Evolutionary conservation across 2,888 invertebrate species (phyloP), one percentile per base, ranked within the genome.

Genomic region (Xestobium rufovillosum): DNA sequence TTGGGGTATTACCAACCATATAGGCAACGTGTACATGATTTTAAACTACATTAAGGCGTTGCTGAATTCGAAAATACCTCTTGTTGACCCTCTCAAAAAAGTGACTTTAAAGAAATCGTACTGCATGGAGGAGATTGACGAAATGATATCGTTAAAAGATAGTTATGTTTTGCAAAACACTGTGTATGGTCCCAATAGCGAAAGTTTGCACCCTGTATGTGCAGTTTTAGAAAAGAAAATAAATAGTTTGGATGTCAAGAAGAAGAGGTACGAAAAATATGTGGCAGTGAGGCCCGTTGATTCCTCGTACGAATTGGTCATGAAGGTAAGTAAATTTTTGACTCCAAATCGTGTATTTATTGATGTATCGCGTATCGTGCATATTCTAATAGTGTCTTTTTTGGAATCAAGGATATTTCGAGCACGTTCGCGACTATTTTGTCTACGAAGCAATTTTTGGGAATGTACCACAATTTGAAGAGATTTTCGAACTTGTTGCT

Each of bases 11-110:
- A n/a, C 6, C n/a, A 19, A 29, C 3, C 25, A 17, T 26, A 3
- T 3, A 4, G 3, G 17, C 8, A 3, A n/a, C 6, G 1, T 57
- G 13, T 61, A 61, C 44, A 55, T 60, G 30, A 49, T 70, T 12
- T 61, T 75, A 3, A 78, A 78, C 45, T 60, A 73, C 12, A 46
- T 78, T 1, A 73, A 77, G 49, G 56, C 74, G 0, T 66, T 69
- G 46, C 57, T 82, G 3, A 71, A 78, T 54, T 69, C 76, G 0
- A 73, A 76, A 57, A 67, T 82, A 8, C 81, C 80, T 11, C 63
- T 76, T 1, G 80, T 92, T 3, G 95, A 95, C 69, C 90, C 91
- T 0, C 78, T 87, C 0, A 78, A 83, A 39, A 89, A 89, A 61
- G 75, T 80, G 45, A 69, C 75, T 1, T 61, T 90, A 0, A 86